Percentiles rank a stretch among this genome's conserved stretches.
These are phyloP conservation scores for Sphaeridia pumilis DNA, from an alignment of 2,888 invertebrate species.

Conservation along the genomic window DNA sequence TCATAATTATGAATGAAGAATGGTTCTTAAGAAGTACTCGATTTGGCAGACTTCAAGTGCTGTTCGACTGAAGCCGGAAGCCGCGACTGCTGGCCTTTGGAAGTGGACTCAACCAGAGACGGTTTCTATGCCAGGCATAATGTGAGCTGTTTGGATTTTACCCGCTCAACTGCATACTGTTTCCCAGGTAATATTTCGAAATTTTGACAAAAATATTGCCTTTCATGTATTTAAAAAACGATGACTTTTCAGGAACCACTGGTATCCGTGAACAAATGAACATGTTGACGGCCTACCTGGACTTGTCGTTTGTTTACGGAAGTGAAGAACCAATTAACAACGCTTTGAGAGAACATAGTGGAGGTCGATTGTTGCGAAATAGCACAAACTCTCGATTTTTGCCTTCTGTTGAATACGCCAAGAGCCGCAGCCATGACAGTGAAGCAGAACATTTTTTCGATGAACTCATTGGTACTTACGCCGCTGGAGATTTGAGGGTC, in stretches of 20 bases:
- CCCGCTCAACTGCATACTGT: slow-evolving; percentile 30
- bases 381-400: slow-evolving; percentile 22
- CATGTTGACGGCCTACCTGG: slow-evolving; percentile 31
- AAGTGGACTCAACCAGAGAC: slow-evolving; percentile 23
- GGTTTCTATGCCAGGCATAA: slow-evolving; percentile 25
- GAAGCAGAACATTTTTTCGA: slow-evolving; percentile 3
- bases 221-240: neutral
- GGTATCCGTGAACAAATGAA: slow-evolving; percentile 33
- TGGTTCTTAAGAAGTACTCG: neutral
- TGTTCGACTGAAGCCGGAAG: slow-evolving; percentile 23
- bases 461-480: slow-evolving; percentile 29
- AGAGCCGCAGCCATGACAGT: slow-evolving; percentile 18
- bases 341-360: neutral
- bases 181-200: slow-evolving; percentile 22
- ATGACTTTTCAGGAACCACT: slow-evolving; percentile 1
- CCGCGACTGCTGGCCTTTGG: slow-evolving; percentile 27
- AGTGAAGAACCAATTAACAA: neutral
- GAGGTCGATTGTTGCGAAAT: slow-evolving; percentile 24
- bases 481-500: slow-evolving; percentile 32
- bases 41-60: slow-evolving; percentile 9
- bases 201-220: neutral
- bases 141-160: slow-evolving; percentile 30
- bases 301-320: slow-evolving; percentile 28
- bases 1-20: neutral
- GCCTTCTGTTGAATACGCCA: slow-evolving; percentile 28